Percentiles rank a stretch among this genome's conserved stretches.
phyloP scores from a whole-genome alignment of 1,140 invertebrate species.

The Epicauta chinensis region DNA sequence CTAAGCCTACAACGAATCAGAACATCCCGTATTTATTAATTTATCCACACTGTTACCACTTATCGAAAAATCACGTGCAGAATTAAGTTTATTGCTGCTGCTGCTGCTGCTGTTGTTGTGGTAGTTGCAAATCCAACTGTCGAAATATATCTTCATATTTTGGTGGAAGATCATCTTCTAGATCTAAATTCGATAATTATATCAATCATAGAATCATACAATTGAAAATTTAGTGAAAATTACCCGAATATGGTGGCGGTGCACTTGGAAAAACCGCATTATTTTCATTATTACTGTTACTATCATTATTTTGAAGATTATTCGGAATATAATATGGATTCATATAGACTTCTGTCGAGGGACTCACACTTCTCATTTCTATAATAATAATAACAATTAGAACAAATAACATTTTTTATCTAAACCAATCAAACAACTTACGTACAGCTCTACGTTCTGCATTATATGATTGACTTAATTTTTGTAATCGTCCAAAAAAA shows the following conservation, averaged over 20 bases:
- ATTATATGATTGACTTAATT: no score
- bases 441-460: no score
- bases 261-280: constrained; percentile 7
- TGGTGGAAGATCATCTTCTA: constrained; percentile 2
- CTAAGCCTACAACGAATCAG: neutral
- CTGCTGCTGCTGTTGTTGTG: neutral
- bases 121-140: neutral
- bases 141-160: constrained; percentile 10
- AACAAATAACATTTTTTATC: no score
- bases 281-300: neutral
- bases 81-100: no score
- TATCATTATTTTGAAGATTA: neutral
- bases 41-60: neutral
- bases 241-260: constrained; percentile 9
- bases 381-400: no score
- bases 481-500: no score
- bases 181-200: no score
- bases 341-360: constrained; percentile 9
- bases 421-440: no score
- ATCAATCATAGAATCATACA: no score
- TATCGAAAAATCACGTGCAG: neutral
- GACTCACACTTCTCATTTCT: no score
- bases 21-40: neutral
- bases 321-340: constrained; percentile 4
- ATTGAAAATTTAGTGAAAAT: neutral